Evolutionary conservation across 2,888 invertebrate genomes (phyloP), one percentile per base, ranked within the genome.

Genomic region (Phaonia tiefii): DNA sequence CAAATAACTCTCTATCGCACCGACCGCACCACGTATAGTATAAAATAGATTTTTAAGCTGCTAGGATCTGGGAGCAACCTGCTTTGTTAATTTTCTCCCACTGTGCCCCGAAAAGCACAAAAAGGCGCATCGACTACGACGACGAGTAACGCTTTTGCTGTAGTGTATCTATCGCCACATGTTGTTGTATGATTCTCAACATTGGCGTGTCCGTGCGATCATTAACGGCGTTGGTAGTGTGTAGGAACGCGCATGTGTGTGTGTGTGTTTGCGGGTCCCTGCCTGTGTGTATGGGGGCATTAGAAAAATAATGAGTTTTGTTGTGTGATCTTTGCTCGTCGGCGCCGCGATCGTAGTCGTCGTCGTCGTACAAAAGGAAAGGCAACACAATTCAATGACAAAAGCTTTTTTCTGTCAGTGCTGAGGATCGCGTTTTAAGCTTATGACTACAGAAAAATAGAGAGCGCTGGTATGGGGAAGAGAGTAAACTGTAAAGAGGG

Each of bases 381-480:
- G 77, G 71, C 78, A 73, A 51, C 51, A 73, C 69, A 80, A 67
- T 78, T 81, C 81, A 81, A 81, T 81, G 75, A 81, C 78, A 81
- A 81, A 81, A 81, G 81, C 80, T 81, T 56, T 80, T 80, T 77
- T 20, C 20, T 15, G 15, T 15, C 39, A 42, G 39, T 60, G 42
- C 42, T 17, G 63, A 63, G 63, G 63, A 63, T 63, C 63, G 63
- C 63, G 63, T 63, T 63, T 63, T 63, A 63, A 63, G 63, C 63
- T 63, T 17, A 22, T 63, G 63, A 60, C 37, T 63, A 60, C 39
- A 25, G 22, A 63, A 54, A 42, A n/a, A n/a, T n/a, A 63, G 63
- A 63, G 39, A 63, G 63, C 63, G 54, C 13, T 22, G 25, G 54
- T 25, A 49, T 2, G 13, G 44, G 2, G 2, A 13, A 25, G 25